phyloP scores from a whole-genome alignment of 2,888 invertebrate species.

The Lepidochitona cinerea region DNA sequence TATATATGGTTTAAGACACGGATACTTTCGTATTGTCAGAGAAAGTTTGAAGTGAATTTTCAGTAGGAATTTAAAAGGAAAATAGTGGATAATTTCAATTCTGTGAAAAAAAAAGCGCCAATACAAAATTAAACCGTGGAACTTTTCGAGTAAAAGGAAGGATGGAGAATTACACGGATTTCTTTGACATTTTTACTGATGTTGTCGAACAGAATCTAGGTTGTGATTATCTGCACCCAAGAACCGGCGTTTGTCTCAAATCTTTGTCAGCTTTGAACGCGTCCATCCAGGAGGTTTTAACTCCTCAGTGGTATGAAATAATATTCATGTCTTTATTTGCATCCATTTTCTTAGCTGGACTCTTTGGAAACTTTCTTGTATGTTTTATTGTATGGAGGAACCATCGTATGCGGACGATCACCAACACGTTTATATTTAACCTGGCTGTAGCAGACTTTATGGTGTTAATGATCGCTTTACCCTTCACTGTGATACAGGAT shows the following conservation, averaged over 20 bases:
- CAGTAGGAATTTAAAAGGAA: no score
- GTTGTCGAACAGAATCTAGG: no score
- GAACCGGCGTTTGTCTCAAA: neutral
- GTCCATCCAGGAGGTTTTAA: neutral
- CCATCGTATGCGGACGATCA: slow-evolving; percentile 31
- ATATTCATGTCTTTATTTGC: slow-evolving; percentile 21
- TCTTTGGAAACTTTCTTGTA: slow-evolving; percentile 29
- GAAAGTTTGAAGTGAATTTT: no score
- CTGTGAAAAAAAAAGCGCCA: no score
- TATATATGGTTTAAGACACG: no score
- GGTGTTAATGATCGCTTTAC: slow-evolving; percentile 32
- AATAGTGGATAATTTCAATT: no score
- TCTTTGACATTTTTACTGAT: no score
- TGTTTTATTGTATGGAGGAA: slow-evolving; percentile 22
- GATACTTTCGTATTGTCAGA: no score
- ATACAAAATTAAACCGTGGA: no score
- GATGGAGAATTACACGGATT: no score
- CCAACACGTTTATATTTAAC: slow-evolving; percentile 35
- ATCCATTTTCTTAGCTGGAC: slow-evolving; percentile 20
- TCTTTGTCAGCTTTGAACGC: neutral
- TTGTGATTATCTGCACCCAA: no score
- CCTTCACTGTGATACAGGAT: slow-evolving; percentile 29
- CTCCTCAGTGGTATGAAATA: neutral
- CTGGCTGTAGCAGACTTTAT: slow-evolving; percentile 35
- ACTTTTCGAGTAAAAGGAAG: no score